Conservation (phyloP, 2,888 invertebrate genomes). For the Neuroscelio doddi region DNA sequence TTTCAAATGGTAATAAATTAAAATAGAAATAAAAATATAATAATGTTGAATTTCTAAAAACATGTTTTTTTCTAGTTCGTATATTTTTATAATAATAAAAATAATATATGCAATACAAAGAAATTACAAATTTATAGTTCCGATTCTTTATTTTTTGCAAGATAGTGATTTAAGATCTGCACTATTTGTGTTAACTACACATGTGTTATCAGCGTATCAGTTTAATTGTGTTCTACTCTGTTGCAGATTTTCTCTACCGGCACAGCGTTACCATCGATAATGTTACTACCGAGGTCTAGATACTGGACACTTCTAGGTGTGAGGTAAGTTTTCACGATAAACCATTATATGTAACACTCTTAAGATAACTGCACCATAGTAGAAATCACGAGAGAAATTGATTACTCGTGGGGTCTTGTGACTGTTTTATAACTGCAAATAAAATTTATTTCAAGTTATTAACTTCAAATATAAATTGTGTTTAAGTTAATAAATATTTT, state of each 20-base stretch:
- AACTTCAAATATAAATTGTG: too few relatives aligned
- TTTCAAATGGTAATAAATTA: too few relatives aligned
- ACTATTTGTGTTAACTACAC: slow-evolving; percentile 24
- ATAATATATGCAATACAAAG: too few relatives aligned
- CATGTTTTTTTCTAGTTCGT: too few relatives aligned
- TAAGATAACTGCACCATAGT: slow-evolving; percentile 13
- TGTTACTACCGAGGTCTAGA: slow-evolving; percentile 85
- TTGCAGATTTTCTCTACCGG: slow-evolving; percentile 86
- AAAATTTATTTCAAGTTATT: slow-evolving; percentile 7
- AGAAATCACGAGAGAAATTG: slow-evolving; percentile 10
- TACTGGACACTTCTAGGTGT: slow-evolving; percentile 86
- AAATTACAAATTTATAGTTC: too few relatives aligned
- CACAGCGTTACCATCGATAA: slow-evolving; percentile 86
- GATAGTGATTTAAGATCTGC: slow-evolving; percentile 30
- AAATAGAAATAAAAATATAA: too few relatives aligned
- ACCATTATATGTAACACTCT: slow-evolving; percentile 1
- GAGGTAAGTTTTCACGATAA: slow-evolving; percentile 77
- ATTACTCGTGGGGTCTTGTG: background rate
- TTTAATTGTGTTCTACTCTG: slow-evolving; percentile 59
- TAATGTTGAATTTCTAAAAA: too few relatives aligned
- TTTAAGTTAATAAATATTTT: too few relatives aligned
- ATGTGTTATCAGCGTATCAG: slow-evolving; percentile 18
- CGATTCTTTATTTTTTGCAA: too few relatives aligned
- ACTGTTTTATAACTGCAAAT: too few relatives aligned
- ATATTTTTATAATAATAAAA: too few relatives aligned